Base-by-base conservation (phyloP, 2,888 invertebrate species). In the Polyommatus icarus region DNA sequence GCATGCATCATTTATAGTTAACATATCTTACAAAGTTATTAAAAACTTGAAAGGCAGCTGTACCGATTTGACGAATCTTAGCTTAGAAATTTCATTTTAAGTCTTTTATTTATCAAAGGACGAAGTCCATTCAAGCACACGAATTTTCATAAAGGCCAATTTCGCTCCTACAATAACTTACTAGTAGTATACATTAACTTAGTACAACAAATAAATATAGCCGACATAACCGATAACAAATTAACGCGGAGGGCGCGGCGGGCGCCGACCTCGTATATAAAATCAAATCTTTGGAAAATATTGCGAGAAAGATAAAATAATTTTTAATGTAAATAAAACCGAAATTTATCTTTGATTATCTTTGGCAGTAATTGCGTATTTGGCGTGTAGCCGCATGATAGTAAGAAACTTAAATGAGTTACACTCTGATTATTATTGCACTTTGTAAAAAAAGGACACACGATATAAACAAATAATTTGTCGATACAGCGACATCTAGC, bases 41-140 rank as follows among this genome's bases (percentile, higher is more conserved):
- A 15, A 29, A 24, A 15, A 75, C 73, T 78, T 77, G 32, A 67
- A 71, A 77, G 76, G 76, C 76, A 36, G 79, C 80, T 67, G 78
- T 76, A 59, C 78, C 79, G 29, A 67, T 76, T 40, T 67, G 77
- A 78, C 67, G 75, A 78, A 77, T 77, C 78, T 80, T 79, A 85
- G 84, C 86, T 85, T 88, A 88, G 87, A 87, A 90, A 88, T 91
- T 92, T 91, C 87, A 88, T 88, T 86, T 90, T 84, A 93, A 93
- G 93, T 93, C 93, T 93, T 93, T 93, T 92, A 88, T 84, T 86
- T 88, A 84, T 83, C 83, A 83, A 84, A 87, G 93, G 93, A 93
- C 93, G 89, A 82, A 83, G 93, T 92, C 92, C 93, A 79, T 82
- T 82, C 89, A 91, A 93, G 92, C 93, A 93, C 93, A 87, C 91